Base-by-base conservation (phyloP, 2,113 vertebrate species). In the Phylloscopus whistleri region DNA sequence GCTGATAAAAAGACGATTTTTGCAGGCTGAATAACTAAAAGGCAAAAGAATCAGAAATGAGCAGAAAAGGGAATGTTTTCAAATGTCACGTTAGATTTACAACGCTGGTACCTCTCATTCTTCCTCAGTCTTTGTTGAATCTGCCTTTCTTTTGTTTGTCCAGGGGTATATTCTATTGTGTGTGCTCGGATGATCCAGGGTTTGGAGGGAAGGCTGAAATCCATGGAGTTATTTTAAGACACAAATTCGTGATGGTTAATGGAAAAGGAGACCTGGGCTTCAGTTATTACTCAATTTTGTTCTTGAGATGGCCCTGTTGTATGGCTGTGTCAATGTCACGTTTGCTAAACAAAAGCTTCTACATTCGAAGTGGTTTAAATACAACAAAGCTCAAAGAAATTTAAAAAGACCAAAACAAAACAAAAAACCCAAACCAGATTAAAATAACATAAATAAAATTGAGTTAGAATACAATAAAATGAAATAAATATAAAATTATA, bases 41-140 rank as follows among this genome's bases (percentile, higher is more conserved):
- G 24, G 8, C 39, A 78, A 60, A 92, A 92, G 44, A 93, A 30
- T 11, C 30, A 87, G 33, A 94, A 95, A 86, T 23, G 15, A 92
- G 41, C 33, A 48, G 53, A 53, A 79, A 87, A 44, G 79, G 14
- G 44, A 60, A 84, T 41, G 62, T 87, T 95, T 96, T 89, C 66
- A 94, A 92, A 92, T 64, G 80, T 72, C 84, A 41, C 11, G 5
- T 89, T 84, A 68, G 73, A 84, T 94, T 96, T 92, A 68, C n/a
- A 64, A 5, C 0, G 0, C 7, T 39, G 2, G 31, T 74, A 77
- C 35, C 16, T 67, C 76, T 80, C 13, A 55, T 77, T 92, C 75
- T 87, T 81, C 17, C 49, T 64, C 76, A 55, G 64, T 30, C 63
- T 81, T 94, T 89, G 48, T 74, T 59, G 33, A 89, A 75, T 37